These are phyloP conservation scores for Sinosuthora webbiana DNA, from an alignment of 2,113 vertebrate genomes.

Conservation along the genomic window DNA sequence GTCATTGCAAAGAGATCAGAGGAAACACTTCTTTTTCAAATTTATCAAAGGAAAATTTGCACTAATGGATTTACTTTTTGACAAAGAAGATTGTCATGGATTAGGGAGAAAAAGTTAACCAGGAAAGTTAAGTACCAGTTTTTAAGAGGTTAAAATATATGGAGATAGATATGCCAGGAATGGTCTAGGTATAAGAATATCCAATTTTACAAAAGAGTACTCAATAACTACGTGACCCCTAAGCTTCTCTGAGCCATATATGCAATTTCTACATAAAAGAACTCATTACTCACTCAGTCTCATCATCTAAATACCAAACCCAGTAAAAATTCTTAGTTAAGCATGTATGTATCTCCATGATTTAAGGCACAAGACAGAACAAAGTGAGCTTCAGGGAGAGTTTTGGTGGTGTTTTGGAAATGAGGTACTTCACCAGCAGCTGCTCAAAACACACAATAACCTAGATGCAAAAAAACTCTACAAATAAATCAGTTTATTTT, in stretches of 20 bases:
- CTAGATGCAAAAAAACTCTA: not conserved
- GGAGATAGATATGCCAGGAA: not conserved
- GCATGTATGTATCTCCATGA: not conserved
- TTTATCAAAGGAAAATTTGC: not conserved
- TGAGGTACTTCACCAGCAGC: not conserved
- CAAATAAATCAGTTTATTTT: not conserved
- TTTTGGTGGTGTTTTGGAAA: not conserved
- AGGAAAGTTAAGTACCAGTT: not conserved
- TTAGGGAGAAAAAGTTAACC: not conserved
- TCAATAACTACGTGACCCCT: not conserved
- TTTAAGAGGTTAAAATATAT: not conserved
- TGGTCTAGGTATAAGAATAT: not conserved
- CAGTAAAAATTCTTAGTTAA: not conserved
- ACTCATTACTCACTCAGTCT: conserved; percentile 6
- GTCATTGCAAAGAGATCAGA: not conserved
- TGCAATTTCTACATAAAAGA: conserved; percentile 9
- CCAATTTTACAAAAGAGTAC: not conserved
- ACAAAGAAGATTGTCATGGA: not conserved
- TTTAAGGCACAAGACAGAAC: not conserved
- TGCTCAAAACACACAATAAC: not conserved
- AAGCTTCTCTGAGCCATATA: not conserved
- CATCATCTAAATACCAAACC: conserved; percentile 19
- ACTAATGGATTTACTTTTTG: not conserved
- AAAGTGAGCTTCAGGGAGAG: not conserved
- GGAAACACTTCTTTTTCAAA: not conserved